Evolutionary conservation across 2,797 vertebrate genomes (phyloP), one percentile per base, ranked within the genome.

Genomic region (Selene dorsalis): DNA sequence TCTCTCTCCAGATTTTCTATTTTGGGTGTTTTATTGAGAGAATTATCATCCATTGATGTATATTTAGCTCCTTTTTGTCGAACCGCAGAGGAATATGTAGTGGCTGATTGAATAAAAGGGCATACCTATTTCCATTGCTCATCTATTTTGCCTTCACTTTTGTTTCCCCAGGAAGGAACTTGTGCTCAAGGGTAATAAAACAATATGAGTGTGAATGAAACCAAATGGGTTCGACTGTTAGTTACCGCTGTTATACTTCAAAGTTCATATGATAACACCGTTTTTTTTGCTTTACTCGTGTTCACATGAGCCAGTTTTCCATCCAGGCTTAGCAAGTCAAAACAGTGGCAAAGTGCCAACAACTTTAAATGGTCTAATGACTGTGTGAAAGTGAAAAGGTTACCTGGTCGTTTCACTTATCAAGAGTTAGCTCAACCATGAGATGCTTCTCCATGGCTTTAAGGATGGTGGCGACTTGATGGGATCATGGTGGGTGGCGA

Each of bases 1-100:
- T 79, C 90, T 92, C 82, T 73, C 86, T 64, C 52, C 82, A 83
- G n/a, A 84, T 63, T 83, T 92, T 90, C 89, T 90, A 91, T 88
- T 91, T 92, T 89, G 76, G 81, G 71, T 69, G 24, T 77, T 88
- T 87, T 83, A 91, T 87, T 86, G 73, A 66, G 63, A 82, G 84
- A 88, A 93, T 93, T 85, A 91, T 93, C 72, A 83, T 86, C 84
- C 87, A 82, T 75, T 91, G 90, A 89, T 91, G 84, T 89, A 87
- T 90, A 85, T 91, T 93, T 93, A 92, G 85, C 35, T 79, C 70
- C 73, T 75, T 62, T 88, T 69, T 84, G 73, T 72, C 24, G 35
- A 86, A 60, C 77, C 77, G 22, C 80, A 32, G 65, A 81, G 87
- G 86, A 80, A 85, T 82, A 71, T 81, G 56, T 67, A 53, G 65